Evolutionary conservation across 1,140 invertebrate genomes (phyloP).

Genomic region (Hestina assimilis): DNA sequence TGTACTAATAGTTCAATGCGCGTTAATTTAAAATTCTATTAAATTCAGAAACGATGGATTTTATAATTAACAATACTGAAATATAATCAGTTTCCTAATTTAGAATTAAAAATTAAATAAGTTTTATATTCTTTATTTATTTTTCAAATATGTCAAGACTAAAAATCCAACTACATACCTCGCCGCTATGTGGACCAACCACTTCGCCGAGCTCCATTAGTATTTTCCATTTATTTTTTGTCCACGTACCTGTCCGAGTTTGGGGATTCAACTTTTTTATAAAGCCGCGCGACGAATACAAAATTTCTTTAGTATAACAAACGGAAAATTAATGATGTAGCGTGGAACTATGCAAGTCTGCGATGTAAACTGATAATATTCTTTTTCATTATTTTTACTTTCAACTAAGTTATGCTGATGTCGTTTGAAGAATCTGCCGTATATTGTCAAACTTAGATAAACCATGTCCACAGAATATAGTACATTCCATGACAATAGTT

Average conservation of each 20-base stretch:
- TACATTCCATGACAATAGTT: too few relatives aligned
- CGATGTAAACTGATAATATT: conserved; percentile 54
- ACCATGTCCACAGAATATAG: too few relatives aligned
- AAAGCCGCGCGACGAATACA: conserved; percentile 70
- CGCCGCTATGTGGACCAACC: conserved; percentile 51
- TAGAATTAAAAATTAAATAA: too few relatives aligned
- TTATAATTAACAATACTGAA: too few relatives aligned
- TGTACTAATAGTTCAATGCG: too few relatives aligned
- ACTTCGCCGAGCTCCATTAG: conserved; percentile 72
- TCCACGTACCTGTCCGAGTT: conserved; percentile 75
- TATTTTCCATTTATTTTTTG: conserved; percentile 79
- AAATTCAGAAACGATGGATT: too few relatives aligned
- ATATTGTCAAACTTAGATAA: too few relatives aligned
- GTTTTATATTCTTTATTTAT: too few relatives aligned
- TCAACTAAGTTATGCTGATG: too few relatives aligned
- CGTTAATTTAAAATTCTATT: too few relatives aligned
- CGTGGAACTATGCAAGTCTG: conserved; percentile 53
- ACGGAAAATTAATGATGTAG: conserved; percentile 69
- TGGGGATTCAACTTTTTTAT: conserved; percentile 69
- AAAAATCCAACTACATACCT: conserved; percentile 45
- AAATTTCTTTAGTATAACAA: conserved; percentile 69
- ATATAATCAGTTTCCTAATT: too few relatives aligned
- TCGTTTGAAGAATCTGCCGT: too few relatives aligned
- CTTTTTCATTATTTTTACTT: conserved; percentile 60
- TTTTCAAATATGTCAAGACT: neutral